phyloP scores from a whole-genome alignment of 1,140 invertebrate species.

The Drosophila elegans region DNA sequence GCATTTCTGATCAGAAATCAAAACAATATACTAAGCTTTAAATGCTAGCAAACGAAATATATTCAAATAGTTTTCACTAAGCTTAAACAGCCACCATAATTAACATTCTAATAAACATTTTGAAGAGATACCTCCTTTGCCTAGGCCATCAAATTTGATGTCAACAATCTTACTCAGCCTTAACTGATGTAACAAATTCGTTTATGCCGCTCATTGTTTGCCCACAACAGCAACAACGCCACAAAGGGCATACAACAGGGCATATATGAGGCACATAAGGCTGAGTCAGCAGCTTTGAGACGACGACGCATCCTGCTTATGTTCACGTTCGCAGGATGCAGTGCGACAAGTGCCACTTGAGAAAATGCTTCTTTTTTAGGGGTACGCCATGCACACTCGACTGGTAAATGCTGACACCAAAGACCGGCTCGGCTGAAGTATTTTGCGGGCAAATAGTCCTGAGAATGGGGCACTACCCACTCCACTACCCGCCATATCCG shows the following conservation, averaged over 20 bases:
- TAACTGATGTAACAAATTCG: constrained; percentile 56
- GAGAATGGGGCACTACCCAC: background rate
- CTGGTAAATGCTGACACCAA: constrained; percentile 81
- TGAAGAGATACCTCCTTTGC: constrained; percentile 17
- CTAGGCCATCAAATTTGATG: constrained; percentile 39
- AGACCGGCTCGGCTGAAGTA: constrained; percentile 69
- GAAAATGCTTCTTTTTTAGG: constrained; percentile 45
- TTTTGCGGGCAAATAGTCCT: constrained; percentile 79
- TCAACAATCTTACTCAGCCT: constrained; percentile 37
- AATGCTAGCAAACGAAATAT: background rate
- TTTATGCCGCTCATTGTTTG: constrained; percentile 51
- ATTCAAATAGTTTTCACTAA: constrained; percentile 1
- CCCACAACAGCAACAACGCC: constrained; percentile 29
- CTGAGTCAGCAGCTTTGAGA: constrained; percentile 38
- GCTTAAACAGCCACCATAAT: background rate
- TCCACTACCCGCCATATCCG: background rate
- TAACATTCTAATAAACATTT: constrained; percentile 21
- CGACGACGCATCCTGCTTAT: constrained; percentile 49
- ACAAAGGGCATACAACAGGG: background rate
- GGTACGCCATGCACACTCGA: constrained; percentile 44
- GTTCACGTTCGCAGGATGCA: constrained; percentile 48
- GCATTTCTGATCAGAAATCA: background rate
- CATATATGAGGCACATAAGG: constrained; percentile 8
- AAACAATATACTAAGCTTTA: background rate
- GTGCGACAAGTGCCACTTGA: constrained; percentile 47